These are phyloP conservation scores for Bujurquina vittata DNA, from an alignment of 2,113 vertebrate species.

Conservation along the genomic window DNA sequence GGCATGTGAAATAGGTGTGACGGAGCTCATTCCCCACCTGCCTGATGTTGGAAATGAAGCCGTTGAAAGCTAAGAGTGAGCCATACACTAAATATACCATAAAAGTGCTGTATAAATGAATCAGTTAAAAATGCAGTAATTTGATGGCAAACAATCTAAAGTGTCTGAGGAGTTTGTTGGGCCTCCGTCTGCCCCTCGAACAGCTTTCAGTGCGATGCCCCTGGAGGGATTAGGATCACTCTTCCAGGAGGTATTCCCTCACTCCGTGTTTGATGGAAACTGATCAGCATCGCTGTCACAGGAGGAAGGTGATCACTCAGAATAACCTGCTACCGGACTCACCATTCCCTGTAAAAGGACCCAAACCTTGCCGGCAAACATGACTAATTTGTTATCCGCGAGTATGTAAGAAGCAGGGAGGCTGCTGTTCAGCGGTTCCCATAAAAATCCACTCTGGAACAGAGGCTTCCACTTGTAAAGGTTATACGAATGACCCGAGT, in stretches of 20 bases:
- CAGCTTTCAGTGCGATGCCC: not conserved
- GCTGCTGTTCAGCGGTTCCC: not conserved
- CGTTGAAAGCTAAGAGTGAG: not conserved
- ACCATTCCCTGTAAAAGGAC: not conserved
- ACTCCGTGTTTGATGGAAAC: not conserved
- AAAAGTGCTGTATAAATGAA: not conserved
- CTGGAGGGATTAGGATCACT: not conserved
- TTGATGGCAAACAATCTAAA: not conserved
- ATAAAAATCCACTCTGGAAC: conserved; percentile 4
- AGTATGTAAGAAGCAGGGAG: not conserved
- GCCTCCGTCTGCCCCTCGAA: no score
- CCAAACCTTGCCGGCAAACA: not conserved
- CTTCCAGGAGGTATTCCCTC: not conserved
- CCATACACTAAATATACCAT: not conserved
- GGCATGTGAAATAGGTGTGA: not conserved
- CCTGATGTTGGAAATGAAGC: not conserved
- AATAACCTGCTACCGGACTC: not conserved
- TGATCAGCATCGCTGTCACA: not conserved
- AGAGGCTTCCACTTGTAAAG: conserved; percentile 4
- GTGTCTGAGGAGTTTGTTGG: not conserved
- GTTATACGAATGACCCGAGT: not conserved
- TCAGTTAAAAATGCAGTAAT: not conserved
- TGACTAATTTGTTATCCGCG: not conserved
- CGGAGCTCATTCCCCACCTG: not conserved
- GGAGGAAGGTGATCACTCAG: not conserved